A percentile compares a stretch with the other conserved stretches of the same genome.
These are phyloP conservation scores for Exephanes ischioxanthus DNA, from an alignment of 2,888 invertebrate genomes.

Conservation along the genomic window DNA sequence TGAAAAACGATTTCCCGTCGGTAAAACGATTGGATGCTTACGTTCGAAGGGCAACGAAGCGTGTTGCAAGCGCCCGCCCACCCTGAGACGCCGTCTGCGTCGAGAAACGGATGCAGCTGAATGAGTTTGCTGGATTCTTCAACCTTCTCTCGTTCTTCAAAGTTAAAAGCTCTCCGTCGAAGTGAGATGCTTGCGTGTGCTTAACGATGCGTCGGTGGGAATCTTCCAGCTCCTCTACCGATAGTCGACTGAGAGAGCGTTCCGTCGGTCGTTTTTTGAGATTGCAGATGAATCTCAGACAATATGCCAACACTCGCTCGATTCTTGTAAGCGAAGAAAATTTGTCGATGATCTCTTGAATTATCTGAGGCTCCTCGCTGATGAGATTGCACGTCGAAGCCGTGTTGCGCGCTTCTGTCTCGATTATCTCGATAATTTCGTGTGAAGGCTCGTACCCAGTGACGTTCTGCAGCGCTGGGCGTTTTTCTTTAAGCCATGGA, in stretches of 20 bases:
- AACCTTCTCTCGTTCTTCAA: slow-evolving; percentile 1
- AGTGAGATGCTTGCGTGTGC: slow-evolving; percentile 20
- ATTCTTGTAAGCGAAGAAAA: slow-evolving; percentile 32
- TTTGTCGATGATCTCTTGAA: slow-evolving; percentile 3
- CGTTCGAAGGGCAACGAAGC: slow-evolving; percentile 28
- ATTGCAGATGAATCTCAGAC: slow-evolving; percentile 51
- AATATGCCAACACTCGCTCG: slow-evolving; percentile 47
- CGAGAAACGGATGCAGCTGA: slow-evolving; percentile 49
- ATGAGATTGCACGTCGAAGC: background rate
- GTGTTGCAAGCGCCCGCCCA: slow-evolving; percentile 64
- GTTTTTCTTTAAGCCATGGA: slow-evolving; percentile 32
- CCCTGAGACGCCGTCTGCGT: slow-evolving; percentile 56
- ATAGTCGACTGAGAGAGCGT: background rate
- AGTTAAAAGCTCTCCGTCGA: slow-evolving; percentile 37
- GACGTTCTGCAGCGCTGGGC: background rate
- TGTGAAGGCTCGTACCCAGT: background rate
- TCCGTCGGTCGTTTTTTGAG: background rate
- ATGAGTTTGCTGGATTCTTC: slow-evolving; percentile 39
- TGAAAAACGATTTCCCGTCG: slow-evolving; percentile 30
- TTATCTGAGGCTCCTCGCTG: background rate
- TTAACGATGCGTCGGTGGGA: slow-evolving; percentile 7
- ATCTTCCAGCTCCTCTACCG: slow-evolving; percentile 19
- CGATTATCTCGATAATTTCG: background rate
- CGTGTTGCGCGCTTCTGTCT: slow-evolving; percentile 1
- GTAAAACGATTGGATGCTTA: slow-evolving; percentile 52